phyloP scores from a whole-genome alignment of 2,113 vertebrate species.

The Argyrosomus japonicus region DNA sequence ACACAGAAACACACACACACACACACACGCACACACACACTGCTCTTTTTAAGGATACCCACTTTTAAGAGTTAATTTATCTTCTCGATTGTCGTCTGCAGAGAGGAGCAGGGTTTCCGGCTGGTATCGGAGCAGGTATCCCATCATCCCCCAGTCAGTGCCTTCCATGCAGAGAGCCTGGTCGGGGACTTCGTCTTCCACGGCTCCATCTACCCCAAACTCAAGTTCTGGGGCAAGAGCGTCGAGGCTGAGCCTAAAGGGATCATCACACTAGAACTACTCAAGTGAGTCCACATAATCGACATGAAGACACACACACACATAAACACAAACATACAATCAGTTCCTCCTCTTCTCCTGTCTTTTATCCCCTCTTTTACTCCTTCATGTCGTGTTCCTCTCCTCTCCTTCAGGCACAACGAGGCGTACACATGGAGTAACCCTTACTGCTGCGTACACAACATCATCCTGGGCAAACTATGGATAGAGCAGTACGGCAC shows the following conservation, averaged over 20 bases:
- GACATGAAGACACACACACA: too few species aligned
- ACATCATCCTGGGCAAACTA: constrained; percentile 75
- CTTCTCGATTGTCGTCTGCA: background rate
- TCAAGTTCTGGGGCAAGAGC: constrained; percentile 79
- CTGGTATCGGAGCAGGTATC: constrained; percentile 77
- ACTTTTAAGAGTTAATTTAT: background rate
- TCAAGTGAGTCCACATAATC: constrained; percentile 61
- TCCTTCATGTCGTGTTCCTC: background rate
- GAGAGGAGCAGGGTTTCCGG: constrained; percentile 74
- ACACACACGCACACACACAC: background rate
- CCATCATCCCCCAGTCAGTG: constrained; percentile 79
- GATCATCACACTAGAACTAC: constrained; percentile 76
- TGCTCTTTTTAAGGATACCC: too few species aligned
- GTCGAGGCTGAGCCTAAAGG: constrained; percentile 78
- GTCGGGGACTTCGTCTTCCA: constrained; percentile 74
- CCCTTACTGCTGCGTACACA: constrained; percentile 77
- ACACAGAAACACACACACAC: background rate
- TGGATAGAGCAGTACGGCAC: constrained; percentile 80
- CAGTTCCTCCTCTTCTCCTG: background rate
- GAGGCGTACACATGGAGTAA: constrained; percentile 79
- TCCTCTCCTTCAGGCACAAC: constrained; percentile 50
- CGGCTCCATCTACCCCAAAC: constrained; percentile 79
- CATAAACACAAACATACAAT: too few species aligned
- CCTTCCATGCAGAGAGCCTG: constrained; percentile 78
- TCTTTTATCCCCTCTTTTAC: background rate